A percentile compares a stretch with the other conserved stretches of the same genome.
Conservation (phyloP, 2,113 vertebrate genomes). For the Rhabdornis inornatus region DNA sequence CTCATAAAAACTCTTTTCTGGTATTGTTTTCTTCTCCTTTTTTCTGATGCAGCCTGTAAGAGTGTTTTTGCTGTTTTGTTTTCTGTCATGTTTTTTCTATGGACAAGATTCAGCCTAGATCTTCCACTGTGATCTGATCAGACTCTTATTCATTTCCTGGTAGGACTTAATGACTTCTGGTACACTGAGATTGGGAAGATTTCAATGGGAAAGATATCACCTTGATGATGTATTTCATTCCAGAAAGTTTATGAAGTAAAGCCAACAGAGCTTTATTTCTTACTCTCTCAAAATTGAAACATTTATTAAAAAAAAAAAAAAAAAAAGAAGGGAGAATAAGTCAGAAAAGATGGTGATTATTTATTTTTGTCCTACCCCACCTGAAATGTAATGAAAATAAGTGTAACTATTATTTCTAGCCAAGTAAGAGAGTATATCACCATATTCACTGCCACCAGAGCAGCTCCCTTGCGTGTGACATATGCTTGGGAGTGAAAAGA, state of each 20-base stretch:
- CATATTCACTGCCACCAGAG: neutral
- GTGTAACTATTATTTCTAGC: neutral
- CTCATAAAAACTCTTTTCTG: neutral
- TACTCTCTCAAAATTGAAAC: neutral
- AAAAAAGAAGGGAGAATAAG: neutral
- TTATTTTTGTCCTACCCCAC: neutral
- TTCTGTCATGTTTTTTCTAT: neutral
- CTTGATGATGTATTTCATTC: neutral
- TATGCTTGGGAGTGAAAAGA: neutral
- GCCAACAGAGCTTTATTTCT: neutral
- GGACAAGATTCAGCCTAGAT: neutral
- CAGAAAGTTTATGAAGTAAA: neutral
- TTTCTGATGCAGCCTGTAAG: neutral
- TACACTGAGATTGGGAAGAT: neutral
- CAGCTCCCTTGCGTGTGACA: neutral
- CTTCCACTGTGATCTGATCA: neutral
- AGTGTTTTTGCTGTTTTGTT: neutral
- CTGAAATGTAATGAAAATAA: neutral
- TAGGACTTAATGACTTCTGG: neutral
- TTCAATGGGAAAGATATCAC: neutral
- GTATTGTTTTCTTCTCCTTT: neutral
- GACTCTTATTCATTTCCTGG: neutral
- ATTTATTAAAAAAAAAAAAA: neutral
- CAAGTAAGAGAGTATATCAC: neutral
- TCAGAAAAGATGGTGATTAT: neutral